Percentiles rank a stretch among this genome's conserved stretches.
Conservation (phyloP, 2,797 vertebrate species). For the Vireo griseus region DNA sequence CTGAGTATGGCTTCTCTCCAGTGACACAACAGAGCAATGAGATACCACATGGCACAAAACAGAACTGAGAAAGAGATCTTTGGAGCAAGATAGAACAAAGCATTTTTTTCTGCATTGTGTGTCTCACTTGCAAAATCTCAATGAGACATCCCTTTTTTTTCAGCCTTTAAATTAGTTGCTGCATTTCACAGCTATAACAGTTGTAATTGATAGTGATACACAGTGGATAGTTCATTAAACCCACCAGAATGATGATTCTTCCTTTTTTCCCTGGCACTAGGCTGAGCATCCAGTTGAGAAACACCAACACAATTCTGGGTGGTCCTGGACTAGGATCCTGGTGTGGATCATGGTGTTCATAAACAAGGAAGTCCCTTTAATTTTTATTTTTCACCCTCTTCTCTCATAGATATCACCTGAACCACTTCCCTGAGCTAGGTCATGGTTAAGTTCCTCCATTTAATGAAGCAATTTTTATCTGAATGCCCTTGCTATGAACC, state of each 20-base stretch:
- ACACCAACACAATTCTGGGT: not conserved
- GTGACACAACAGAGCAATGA: not conserved
- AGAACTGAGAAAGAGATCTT: not conserved
- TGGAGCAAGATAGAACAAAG: not conserved
- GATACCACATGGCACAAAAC: not conserved
- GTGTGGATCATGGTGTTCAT: too few species aligned
- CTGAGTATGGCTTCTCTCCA: not conserved
- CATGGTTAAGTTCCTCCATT: not conserved
- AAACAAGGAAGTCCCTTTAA: not conserved
- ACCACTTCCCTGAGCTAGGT: not conserved
- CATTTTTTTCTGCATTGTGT: not conserved
- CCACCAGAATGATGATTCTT: not conserved
- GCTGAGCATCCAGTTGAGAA: not conserved
- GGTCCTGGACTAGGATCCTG: not conserved
- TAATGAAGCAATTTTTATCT: not conserved
- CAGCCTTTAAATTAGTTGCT: not conserved
- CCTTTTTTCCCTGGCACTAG: not conserved
- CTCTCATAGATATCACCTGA: not conserved
- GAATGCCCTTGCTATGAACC: not conserved
- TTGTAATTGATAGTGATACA: not conserved
- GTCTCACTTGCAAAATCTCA: not conserved
- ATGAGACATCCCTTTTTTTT: not conserved
- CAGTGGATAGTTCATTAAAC: not conserved
- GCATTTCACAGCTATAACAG: not conserved
- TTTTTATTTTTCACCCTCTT: not conserved